Conservation (phyloP, 1,140 invertebrate genomes). For the Pogonognathellus flavescens region DNA sequence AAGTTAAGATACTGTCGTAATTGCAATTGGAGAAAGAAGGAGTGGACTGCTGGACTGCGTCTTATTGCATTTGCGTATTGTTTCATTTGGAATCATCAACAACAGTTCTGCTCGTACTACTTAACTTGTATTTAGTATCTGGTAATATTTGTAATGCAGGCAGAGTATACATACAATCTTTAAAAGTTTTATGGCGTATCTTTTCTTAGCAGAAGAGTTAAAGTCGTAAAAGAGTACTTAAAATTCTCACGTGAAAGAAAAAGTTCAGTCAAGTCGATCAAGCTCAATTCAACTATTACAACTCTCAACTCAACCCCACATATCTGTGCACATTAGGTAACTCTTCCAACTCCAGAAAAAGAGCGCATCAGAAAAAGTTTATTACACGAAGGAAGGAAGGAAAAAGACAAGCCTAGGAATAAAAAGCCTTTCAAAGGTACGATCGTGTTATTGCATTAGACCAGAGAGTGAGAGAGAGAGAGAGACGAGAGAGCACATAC, state of each 20-base stretch:
- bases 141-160: too few relatives aligned
- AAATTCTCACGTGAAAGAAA: conserved; percentile 53
- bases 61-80: conserved; percentile 3
- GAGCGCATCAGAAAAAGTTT: conserved; percentile 27
- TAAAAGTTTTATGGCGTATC: neutral
- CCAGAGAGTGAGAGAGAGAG: too few relatives aligned
- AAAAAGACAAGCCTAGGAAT: neutral
- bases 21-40: conserved; percentile 5
- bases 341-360: conserved; percentile 38
- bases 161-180: too few relatives aligned
- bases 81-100: neutral
- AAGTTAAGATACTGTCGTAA: neutral
- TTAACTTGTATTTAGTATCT: too few relatives aligned
- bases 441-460: conserved; percentile 26
- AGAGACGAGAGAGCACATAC: neutral
- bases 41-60: neutral
- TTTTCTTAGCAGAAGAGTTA: neutral
- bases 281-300: neutral
- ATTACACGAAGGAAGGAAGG: conserved; percentile 39
- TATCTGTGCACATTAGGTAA: conserved; percentile 31
- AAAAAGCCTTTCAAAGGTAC: conserved; percentile 34
- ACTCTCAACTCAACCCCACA: neutral
- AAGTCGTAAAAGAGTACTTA: conserved; percentile 54
- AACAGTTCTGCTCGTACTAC: too few relatives aligned
- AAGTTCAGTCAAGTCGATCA: neutral